Conservation (phyloP, 1,140 invertebrate genomes). For the Drosophila equinoxialis region DNA sequence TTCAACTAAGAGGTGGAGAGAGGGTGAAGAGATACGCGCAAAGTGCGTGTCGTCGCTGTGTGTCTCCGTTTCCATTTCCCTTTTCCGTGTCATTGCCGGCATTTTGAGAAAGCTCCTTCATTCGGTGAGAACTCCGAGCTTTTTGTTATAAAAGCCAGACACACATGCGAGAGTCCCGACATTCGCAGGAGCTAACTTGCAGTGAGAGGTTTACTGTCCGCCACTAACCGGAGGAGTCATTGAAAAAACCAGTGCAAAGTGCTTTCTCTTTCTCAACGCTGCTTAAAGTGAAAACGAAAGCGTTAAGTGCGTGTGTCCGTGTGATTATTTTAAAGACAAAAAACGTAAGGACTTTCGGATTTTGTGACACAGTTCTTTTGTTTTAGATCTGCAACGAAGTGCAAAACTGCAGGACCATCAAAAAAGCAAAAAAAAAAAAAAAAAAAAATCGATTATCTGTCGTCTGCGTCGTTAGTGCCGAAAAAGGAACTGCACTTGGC, state of each 20-base stretch:
- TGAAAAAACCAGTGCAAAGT: conserved; percentile 14
- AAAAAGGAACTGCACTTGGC: conserved; percentile 13
- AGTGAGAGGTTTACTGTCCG: conserved; percentile 47
- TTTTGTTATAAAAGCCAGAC: conserved; percentile 50
- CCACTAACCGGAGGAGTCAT: conserved; percentile 27
- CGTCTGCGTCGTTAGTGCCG: conserved; percentile 12
- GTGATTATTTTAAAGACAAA: conserved; percentile 6
- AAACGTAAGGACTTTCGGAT: not conserved
- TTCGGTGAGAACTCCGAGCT: conserved; percentile 21
- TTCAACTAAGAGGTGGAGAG: conserved; percentile 10
- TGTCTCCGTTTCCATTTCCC: conserved; percentile 19
- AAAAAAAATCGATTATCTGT: conserved; percentile 26
- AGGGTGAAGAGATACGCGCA: conserved; percentile 19
- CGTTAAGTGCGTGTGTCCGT: conserved; percentile 21
- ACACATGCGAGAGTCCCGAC: conserved; percentile 34
- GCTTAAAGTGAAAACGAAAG: conserved; percentile 69
- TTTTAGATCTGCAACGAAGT: not conserved
- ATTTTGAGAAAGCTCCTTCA: conserved; percentile 47
- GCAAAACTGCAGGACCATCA: not conserved
- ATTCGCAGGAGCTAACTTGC: conserved; percentile 63
- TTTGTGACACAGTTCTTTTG: conserved; percentile 4
- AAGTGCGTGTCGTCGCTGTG: conserved; percentile 20
- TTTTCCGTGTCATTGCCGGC: conserved; percentile 48
- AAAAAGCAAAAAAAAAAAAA: not conserved
- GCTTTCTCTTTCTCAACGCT: not conserved